Evolutionary conservation across 2,113 vertebrate genomes (phyloP).

Genomic region (Azemiops feae): DNA sequence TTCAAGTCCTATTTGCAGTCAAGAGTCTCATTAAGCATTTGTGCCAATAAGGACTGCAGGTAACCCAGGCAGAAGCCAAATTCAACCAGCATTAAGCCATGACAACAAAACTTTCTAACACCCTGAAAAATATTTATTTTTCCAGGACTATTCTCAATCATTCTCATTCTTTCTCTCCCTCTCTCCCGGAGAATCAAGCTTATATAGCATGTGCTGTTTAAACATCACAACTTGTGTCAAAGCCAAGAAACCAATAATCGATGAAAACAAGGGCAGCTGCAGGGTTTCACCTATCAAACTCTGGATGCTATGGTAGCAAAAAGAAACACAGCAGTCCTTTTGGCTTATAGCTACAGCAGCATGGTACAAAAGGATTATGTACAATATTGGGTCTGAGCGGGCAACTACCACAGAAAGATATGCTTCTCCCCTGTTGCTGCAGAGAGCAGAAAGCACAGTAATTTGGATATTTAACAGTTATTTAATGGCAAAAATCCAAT

Average conservation of each 20-base stretch:
- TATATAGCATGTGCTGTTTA: not conserved
- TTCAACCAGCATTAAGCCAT: not conserved
- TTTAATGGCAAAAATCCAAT: not conserved
- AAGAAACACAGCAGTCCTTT: not conserved
- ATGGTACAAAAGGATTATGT: not conserved
- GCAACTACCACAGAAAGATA: not conserved
- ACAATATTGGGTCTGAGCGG: not conserved
- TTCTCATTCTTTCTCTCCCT: not conserved
- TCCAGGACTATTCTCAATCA: not conserved
- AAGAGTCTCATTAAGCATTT: not conserved
- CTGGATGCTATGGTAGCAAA: not conserved
- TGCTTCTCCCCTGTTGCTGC: not conserved
- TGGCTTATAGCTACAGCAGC: not conserved
- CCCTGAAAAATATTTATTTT: slow-evolving; percentile 4
- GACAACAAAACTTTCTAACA: not conserved
- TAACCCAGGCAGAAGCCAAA: not conserved
- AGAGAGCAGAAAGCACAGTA: not conserved
- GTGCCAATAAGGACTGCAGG: not conserved
- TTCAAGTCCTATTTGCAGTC: not conserved
- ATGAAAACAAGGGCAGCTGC: not conserved
- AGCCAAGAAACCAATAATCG: not conserved
- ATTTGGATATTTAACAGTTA: not conserved
- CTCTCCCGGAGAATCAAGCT: not conserved
- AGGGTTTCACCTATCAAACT: not conserved
- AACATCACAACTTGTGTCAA: not conserved